Evolutionary conservation across 2,797 vertebrate species (phyloP), one percentile per base, ranked within the genome.

Genomic region (Acanthurus lineatus): DNA sequence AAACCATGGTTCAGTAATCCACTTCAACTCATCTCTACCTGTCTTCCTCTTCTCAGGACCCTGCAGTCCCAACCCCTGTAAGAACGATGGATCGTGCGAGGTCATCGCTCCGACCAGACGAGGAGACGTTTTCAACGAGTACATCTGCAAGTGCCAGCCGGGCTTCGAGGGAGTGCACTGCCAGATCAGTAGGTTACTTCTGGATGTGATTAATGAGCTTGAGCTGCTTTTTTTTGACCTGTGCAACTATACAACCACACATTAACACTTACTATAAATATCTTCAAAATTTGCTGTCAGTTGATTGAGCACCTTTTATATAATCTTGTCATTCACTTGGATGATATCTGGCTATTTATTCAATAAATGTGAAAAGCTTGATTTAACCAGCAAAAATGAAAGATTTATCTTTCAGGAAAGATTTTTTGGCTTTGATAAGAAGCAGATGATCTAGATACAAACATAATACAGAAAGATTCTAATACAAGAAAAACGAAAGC

Each of bases 61-160:
- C 10, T 99, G 98, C 89, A 94, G 83, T 66, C 97, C 96, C 2
- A 99, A 97, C 90, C 97, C 98, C 35, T 99, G 98, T 85, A 90
- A 89, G 73, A 97, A 98, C 1, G 93, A 96, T 0, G 98, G 94
- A 0, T 84, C 91, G 0, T 99, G 98, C 54, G 91, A 96, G 86
- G 83, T 95, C 65, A 81, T 94, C 4, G 61, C 92, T 0, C 88
- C 91, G 0, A 85, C 86, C 15, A 96, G 96, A 52, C 94, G 98
- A 28, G 97, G 98, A 0, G 98, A 99, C 0, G 95, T 96, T 83
- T 99, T 99, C 88, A 94, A 91, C 0, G 95, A 96, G 63, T 99
- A 98, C 65, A 6, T 95, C 89, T 99, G 98, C 96, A 95, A 92
- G 56, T 99, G 98, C 84, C 94, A 93, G 0, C 82, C 62, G 0